Base-by-base conservation (phyloP, 2,888 invertebrate genomes). In the Drosophila heteroneura region DNA sequence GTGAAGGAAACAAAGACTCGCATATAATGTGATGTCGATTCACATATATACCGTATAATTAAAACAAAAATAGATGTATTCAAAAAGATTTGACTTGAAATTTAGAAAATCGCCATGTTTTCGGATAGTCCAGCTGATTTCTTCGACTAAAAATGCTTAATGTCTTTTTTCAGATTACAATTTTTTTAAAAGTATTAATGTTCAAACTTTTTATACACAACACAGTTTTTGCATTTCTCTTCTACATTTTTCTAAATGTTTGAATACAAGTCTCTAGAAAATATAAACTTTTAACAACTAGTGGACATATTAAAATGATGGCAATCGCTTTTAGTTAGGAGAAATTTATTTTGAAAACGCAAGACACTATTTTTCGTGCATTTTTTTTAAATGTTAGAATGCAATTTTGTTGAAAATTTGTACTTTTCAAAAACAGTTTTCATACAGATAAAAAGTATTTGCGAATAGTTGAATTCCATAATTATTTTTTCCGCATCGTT, bases 1-100 rank as follows among this genome's bases (percentile, higher is more conserved):
- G 35, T 32, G 57, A 69, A 70, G 33, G 73, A 26, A 70, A 37
- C 56, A n/a, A 68, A 61, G n/a, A 37, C 33, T 16, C 57, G 22
- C 14, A 19, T 32, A 35, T 22, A n/a, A 26, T 39, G 26, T 2
- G 26, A 51, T 16, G 14, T n/a, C 37, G 32, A 49, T 33, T 9
- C n/a, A 33, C 14, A 67, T 14, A 2, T 9, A 28, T 7, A 12
- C 0, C n/a, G 12, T 19, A 41, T 33, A 60, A 44, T 35, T 57
- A 5, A 41, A 4, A 28, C 0, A 28, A 26, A 35, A 37, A 16
- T 6, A 16, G 0, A n/a, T 44, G 2, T 16, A 7, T 47, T 16
- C 4, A 22, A 26, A 16, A 9, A 0, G 1, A 26, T 9, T 16
- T 47, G 16, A 26, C 9, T 47, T 26, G 16, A 26, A 26, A 7